A percentile compares a stretch with the other conserved stretches of the same genome.
phyloP scores from a whole-genome alignment of 2,797 vertebrate genomes.

The Florisuga fusca region DNA sequence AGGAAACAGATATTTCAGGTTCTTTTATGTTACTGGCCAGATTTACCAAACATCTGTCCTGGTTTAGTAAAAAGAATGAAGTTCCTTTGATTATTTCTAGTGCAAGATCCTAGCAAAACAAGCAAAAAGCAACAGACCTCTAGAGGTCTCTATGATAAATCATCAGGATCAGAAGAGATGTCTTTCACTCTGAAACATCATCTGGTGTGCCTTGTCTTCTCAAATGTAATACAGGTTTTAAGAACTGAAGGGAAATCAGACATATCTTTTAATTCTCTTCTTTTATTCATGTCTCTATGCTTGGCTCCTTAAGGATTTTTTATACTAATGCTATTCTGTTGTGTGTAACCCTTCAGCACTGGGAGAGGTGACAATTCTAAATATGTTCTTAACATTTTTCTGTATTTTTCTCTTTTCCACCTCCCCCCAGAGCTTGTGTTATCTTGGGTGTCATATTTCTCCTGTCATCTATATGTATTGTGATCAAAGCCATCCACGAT shows the following conservation, averaged over 20 bases:
- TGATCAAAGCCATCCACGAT: constrained; percentile 96
- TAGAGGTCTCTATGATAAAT: background rate
- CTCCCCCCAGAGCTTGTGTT: constrained; percentile 89
- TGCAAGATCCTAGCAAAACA: background rate
- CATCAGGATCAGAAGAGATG: background rate
- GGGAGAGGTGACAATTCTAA: background rate
- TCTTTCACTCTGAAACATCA: background rate
- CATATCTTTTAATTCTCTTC: background rate
- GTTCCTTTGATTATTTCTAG: background rate
- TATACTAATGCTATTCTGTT: background rate
- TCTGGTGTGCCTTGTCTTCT: background rate
- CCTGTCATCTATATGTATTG: constrained; percentile 93
- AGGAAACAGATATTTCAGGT: background rate
- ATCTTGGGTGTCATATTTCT: constrained; percentile 93
- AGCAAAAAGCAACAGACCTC: background rate
- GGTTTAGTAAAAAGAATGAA: background rate
- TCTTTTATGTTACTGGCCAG: background rate
- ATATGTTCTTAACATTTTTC: constrained; percentile 7
- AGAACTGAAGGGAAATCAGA: background rate
- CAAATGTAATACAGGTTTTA: background rate
- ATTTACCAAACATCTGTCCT: background rate
- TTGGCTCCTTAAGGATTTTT: background rate
- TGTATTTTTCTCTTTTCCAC: background rate
- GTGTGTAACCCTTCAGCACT: background rate
- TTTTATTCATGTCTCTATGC: background rate